Evolutionary conservation across 1,140 invertebrate genomes (phyloP).

Genomic region (Drosophila novamexicana): DNA sequence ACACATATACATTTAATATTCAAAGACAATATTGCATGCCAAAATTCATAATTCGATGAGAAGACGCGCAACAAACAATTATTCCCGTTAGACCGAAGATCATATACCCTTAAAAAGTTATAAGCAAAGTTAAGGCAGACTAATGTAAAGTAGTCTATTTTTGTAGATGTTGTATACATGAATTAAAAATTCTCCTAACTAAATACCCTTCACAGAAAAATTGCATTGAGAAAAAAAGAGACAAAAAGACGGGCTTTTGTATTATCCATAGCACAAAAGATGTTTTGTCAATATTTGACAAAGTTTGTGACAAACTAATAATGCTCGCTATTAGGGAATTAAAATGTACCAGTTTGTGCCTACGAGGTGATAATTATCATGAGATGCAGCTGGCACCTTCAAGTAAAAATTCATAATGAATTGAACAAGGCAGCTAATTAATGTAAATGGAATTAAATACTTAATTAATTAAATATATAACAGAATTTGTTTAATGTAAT

Average conservation of each 20-base stretch:
- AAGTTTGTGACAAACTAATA: neutral
- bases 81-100: neutral
- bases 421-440: neutral
- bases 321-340: neutral
- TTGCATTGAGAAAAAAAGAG: no score
- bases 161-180: no score
- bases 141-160: no score
- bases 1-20: constrained; percentile 47
- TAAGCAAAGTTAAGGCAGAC: no score
- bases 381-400: constrained; percentile 4
- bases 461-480: neutral
- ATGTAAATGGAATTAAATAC: neutral
- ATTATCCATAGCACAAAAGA: no score
- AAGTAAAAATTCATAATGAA: neutral
- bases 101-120: no score
- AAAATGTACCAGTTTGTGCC: neutral
- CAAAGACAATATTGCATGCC: constrained; percentile 34
- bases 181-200: no score
- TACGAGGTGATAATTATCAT: neutral
- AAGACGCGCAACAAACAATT: neutral
- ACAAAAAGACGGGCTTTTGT: no score
- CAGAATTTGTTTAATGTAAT: no score
- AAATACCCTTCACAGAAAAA: no score
- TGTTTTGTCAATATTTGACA: no score
- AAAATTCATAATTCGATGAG: neutral